These are phyloP conservation scores for Scaeva pyrastri DNA, from an alignment of 2,888 invertebrate genomes.

Conservation along the genomic window DNA sequence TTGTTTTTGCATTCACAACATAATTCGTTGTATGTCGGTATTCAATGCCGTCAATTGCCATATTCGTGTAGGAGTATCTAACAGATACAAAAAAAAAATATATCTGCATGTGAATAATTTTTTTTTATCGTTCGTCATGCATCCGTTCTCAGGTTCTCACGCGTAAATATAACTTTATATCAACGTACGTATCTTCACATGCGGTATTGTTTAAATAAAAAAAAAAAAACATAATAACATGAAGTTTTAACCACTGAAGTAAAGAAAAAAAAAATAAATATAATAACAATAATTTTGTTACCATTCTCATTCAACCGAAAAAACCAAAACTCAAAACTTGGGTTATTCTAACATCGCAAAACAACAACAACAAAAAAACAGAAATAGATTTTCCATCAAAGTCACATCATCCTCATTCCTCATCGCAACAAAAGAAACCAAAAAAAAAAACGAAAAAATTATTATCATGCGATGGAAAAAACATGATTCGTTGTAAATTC, in stretches of 20 bases:
- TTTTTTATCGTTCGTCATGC: constrained; percentile 61
- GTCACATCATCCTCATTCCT: constrained; percentile 73
- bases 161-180: constrained; percentile 63
- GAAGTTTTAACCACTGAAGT: constrained; percentile 44
- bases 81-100: neutral
- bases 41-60: constrained; percentile 58
- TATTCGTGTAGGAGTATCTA: constrained; percentile 33
- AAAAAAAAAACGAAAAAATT: constrained; percentile 28
- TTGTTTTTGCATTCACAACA: constrained; percentile 26
- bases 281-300: constrained; percentile 75
- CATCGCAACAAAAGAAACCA: constrained; percentile 36
- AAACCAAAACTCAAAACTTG: constrained; percentile 48
- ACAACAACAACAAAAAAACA: constrained; percentile 27
- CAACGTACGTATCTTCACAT: constrained; percentile 45
- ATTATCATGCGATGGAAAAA: constrained; percentile 67
- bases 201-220: constrained; percentile 18
- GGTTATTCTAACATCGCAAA: neutral
- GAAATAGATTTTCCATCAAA: constrained; percentile 75
- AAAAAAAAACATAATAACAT: constrained; percentile 19
- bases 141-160: constrained; percentile 75
- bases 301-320: constrained; percentile 73
- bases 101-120: constrained; percentile 61
- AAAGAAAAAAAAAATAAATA: constrained; percentile 51
- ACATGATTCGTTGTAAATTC: constrained; percentile 43
- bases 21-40: too few relatives aligned